Evolutionary conservation across 2,113 vertebrate genomes (phyloP), one percentile per base, ranked within the genome.

Genomic region (Centrocercus urophasianus): DNA sequence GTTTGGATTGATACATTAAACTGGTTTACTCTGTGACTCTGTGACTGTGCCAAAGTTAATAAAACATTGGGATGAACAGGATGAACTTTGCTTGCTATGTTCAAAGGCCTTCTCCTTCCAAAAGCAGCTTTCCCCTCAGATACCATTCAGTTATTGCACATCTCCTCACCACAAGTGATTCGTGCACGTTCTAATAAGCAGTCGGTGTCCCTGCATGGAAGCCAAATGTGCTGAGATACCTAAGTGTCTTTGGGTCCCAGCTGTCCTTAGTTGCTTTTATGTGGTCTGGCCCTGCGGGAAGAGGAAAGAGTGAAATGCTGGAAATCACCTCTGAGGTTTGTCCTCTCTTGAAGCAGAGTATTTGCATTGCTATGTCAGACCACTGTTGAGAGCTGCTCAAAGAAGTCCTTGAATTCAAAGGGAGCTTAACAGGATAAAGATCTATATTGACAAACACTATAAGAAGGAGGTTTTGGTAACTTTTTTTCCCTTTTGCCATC

Each of bases 161-260:
- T 52, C 57, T 90, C 73, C 61, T 76, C 24, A 9, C 88, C 77
- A 20, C 83, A 73, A 93, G 70, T 80, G 90, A 88, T 80, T 92
- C 85, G 76, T n/a, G 11, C 9, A 0, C 3, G 2, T n/a, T 86
- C 34, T 78, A 47, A 82, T 91, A 80, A 74, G 75, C 1, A 4
- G 71, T 56, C 13, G 0, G 21, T 86, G 88, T 84, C 91, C 89
- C 73, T 88, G 88, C 83, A 82, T 96, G 93, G 86, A 87, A 90
- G 83, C 92, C 95, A 96, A 86, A 94, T 96, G 96, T 93, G 71
- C 69, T 1, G 80, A 77, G 88, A 34, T 84, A 96, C 94, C 92
- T 52, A 69, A 20, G 15, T 9, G 11, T 65, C 90, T 92, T 38
- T 48, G 27, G 54, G 83, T 91, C 92, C 71, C 92, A 91, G 88